A percentile compares a stretch with the other conserved stretches of the same genome.
Evolutionary conservation across 1,140 invertebrate genomes (phyloP).

Genomic region (Saxidomus purpurata): DNA sequence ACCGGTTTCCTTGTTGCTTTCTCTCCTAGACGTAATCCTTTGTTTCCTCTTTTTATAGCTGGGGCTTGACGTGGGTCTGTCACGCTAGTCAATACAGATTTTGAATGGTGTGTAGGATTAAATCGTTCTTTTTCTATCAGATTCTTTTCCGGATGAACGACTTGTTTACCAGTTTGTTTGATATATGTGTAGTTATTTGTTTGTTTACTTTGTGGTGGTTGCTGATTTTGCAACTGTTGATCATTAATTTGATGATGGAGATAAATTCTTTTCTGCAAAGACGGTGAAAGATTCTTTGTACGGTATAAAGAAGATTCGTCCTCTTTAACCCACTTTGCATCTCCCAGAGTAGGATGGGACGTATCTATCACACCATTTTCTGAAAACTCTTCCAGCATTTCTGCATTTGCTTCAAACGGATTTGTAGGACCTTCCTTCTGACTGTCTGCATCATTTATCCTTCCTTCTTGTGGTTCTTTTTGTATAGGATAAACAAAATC

Average conservation of each 20-base stretch:
- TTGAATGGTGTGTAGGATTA: conserved; percentile 25
- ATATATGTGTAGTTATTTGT: not conserved
- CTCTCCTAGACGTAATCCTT: not conserved
- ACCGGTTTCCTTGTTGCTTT: not conserved
- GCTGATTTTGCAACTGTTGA: not conserved
- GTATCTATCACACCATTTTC: not conserved
- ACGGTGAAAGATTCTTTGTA: not conserved
- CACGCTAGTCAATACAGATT: conserved; percentile 41
- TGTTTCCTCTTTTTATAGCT: not conserved
- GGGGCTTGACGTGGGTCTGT: conserved; percentile 33
- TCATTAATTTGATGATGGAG: conserved; percentile 52
- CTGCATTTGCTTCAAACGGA: not conserved
- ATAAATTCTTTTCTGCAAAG: conserved; percentile 49
- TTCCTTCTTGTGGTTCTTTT: not conserved
- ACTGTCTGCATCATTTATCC: not conserved
- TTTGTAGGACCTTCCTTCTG: not conserved
- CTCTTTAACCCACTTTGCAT: conserved; percentile 47
- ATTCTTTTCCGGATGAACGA: conserved; percentile 59
- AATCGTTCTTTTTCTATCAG: conserved; percentile 54
- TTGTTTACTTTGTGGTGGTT: not conserved
- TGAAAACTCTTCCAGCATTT: not conserved
- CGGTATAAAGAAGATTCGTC: conserved; percentile 12
- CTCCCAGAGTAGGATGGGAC: not conserved
- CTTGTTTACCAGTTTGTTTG: not conserved
- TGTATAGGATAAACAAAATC: conserved; percentile 61